phyloP scores from a whole-genome alignment of 2,113 vertebrate genomes.

The Myodes glareolus region DNA sequence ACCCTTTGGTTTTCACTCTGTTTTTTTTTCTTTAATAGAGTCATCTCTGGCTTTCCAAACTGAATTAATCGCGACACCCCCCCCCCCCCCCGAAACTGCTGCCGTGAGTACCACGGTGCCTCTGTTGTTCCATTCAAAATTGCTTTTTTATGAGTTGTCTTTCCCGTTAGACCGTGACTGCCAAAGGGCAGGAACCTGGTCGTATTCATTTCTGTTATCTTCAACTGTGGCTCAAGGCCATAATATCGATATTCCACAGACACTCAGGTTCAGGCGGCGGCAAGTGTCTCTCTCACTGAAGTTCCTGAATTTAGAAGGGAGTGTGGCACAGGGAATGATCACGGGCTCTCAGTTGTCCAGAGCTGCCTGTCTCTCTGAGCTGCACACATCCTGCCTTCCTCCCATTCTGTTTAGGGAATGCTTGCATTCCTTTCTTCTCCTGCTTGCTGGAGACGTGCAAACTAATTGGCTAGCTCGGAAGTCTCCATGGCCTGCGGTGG shows the following conservation, averaged over 20 bases:
- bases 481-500: background rate
- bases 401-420: background rate
- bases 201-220: background rate
- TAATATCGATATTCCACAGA: conserved; percentile 55
- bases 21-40: conserved; percentile 29
- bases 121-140: conserved; percentile 39
- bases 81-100: background rate
- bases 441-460: background rate
- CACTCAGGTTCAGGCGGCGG: background rate
- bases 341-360: background rate
- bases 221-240: conserved; percentile 45
- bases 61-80: conserved; percentile 38
- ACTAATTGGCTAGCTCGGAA: background rate
- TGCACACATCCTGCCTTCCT: background rate
- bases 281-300: conserved; percentile 2
- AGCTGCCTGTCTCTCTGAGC: background rate
- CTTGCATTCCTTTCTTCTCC: background rate
- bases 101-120: background rate
- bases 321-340: background rate
- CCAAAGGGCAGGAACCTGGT: background rate
- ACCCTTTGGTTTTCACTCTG: background rate
- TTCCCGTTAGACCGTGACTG: background rate
- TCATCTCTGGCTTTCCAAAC: conserved; percentile 52
- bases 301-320: background rate
- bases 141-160: conserved; percentile 60